Evolutionary conservation across 1,140 invertebrate species (phyloP).

Genomic region (Drosophila yakuba): DNA sequence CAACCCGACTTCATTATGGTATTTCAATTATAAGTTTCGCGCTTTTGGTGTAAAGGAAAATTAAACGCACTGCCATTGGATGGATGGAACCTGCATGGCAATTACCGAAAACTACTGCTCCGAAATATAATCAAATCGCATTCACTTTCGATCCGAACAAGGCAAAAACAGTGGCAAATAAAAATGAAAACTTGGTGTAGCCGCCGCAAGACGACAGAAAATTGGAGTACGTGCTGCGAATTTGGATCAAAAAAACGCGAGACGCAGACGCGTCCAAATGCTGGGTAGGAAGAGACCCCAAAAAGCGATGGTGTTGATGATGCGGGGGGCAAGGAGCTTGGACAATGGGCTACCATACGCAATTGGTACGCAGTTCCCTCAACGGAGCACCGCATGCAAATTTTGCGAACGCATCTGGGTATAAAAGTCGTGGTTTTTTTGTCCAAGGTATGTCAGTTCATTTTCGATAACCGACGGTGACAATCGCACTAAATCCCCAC

Average conservation of each 20-base stretch:
- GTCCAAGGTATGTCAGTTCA: slow-evolving; percentile 83
- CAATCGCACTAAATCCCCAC: slow-evolving; percentile 61
- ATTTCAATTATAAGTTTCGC: slow-evolving; percentile 13
- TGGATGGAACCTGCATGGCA: slow-evolving; percentile 59
- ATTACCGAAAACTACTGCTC: slow-evolving; percentile 46
- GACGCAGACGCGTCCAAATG: slow-evolving; percentile 23
- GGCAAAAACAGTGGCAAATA: slow-evolving; percentile 38
- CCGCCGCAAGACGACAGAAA: slow-evolving; percentile 46
- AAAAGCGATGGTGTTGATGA: background rate
- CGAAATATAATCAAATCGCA: slow-evolving; percentile 54
- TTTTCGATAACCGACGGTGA: slow-evolving; percentile 84
- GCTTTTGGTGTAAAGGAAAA: slow-evolving; percentile 60
- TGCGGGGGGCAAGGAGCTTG: slow-evolving; percentile 3
- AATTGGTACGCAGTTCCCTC: slow-evolving; percentile 52
- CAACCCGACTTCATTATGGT: background rate
- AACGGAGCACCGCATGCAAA: slow-evolving; percentile 56
- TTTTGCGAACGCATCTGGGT: slow-evolving; percentile 67
- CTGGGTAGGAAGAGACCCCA: slow-evolving; percentile 25
- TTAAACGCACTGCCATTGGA: slow-evolving; percentile 59
- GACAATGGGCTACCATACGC: slow-evolving; percentile 34
- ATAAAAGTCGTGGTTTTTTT: slow-evolving; percentile 79
- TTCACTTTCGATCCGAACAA: slow-evolving; percentile 70
- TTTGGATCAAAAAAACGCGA: slow-evolving; percentile 65
- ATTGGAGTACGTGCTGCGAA: slow-evolving; percentile 65
- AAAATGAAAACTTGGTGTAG: slow-evolving; percentile 53